These are phyloP conservation scores for Propithecus perrieri DNA, from an alignment of 2,797 vertebrate species.

Conservation along the genomic window DNA sequence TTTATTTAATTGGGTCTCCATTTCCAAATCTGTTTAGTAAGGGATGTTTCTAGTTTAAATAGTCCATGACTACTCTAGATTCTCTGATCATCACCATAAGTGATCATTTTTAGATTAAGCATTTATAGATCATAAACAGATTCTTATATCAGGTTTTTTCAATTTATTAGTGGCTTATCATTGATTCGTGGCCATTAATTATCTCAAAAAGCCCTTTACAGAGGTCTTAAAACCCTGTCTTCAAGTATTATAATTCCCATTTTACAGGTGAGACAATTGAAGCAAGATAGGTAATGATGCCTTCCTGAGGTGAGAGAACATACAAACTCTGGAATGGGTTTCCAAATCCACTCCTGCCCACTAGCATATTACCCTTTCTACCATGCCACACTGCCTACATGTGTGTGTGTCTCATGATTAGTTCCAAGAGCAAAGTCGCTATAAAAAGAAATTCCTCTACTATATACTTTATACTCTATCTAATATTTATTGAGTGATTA, in stretches of 20 bases:
- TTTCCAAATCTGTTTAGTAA: slow-evolving; percentile 28
- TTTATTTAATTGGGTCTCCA: slow-evolving; percentile 2
- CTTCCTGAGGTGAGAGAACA: background rate
- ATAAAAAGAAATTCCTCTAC: background rate
- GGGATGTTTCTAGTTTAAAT: background rate
- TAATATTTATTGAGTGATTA: slow-evolving; percentile 13
- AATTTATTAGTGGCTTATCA: slow-evolving; percentile 24
- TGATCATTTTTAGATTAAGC: slow-evolving; percentile 4
- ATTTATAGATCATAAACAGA: background rate
- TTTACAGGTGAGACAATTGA: background rate
- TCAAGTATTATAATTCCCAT: slow-evolving; percentile 1
- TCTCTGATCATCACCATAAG: background rate
- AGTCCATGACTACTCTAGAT: background rate
- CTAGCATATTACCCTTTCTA: background rate
- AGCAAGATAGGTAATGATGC: background rate
- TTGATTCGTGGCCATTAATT: background rate
- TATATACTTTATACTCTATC: background rate
- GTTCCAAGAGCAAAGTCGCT: background rate
- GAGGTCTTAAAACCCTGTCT: background rate
- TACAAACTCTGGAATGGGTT: background rate
- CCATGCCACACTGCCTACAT: background rate
- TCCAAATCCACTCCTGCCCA: background rate
- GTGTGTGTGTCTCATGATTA: background rate
- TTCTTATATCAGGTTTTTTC: background rate
- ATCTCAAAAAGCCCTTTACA: background rate